Evolutionary conservation across 2,888 invertebrate genomes (phyloP).

Genomic region (Clanis bilineata): DNA sequence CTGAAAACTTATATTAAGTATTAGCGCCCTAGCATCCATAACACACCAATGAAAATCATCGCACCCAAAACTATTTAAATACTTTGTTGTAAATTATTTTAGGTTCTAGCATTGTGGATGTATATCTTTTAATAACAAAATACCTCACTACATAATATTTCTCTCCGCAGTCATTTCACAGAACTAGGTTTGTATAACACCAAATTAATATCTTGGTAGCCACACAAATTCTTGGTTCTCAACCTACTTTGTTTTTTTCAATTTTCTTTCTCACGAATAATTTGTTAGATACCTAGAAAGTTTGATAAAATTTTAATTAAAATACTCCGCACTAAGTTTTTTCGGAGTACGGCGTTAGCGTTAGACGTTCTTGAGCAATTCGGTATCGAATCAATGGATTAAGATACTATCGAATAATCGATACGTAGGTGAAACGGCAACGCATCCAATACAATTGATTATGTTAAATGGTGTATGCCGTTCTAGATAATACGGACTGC

Average conservation of each 20-base stretch:
- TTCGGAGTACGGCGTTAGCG: background rate
- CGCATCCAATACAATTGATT: constrained; percentile 37
- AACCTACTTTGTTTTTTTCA: background rate
- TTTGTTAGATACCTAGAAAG: background rate
- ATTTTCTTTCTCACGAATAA: background rate
- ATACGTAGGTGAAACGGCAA: constrained; percentile 34
- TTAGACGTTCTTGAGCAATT: background rate
- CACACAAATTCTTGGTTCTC: background rate
- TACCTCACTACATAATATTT: background rate
- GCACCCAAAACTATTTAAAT: background rate
- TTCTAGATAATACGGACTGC: background rate
- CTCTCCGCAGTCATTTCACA: background rate
- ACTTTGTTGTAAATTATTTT: background rate
- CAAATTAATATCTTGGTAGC: background rate
- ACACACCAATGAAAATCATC: no score
- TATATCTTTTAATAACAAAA: background rate
- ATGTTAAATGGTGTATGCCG: constrained; percentile 15
- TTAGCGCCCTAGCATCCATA: no score
- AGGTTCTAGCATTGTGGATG: background rate
- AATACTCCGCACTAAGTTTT: background rate
- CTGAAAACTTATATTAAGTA: background rate
- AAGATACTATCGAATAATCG: constrained; percentile 16
- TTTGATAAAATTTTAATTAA: background rate
- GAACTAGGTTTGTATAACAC: background rate
- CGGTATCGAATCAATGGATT: background rate